phyloP scores from a whole-genome alignment of 2,888 invertebrate species.

The Epicampocera succincta region DNA sequence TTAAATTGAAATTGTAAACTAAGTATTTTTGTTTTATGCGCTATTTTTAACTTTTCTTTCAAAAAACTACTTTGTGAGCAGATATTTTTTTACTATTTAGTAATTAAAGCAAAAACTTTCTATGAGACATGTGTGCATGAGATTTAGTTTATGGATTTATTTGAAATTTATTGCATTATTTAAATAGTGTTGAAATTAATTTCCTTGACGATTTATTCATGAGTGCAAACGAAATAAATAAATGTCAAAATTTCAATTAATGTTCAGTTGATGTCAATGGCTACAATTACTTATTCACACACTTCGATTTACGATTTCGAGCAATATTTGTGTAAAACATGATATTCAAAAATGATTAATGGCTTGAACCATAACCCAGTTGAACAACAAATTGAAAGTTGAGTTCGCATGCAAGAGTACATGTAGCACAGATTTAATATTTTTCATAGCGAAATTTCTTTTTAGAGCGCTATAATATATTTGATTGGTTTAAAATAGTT shows the following conservation, averaged over 20 bases:
- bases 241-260: conserved; percentile 64
- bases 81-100: too few relatives aligned
- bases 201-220: conserved; percentile 44
- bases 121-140: conserved; percentile 14
- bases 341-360: conserved; percentile 40
- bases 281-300: conserved; percentile 37
- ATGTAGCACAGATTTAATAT: too few relatives aligned
- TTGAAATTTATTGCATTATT: conserved; percentile 63
- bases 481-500: too few relatives aligned
- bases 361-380: not conserved
- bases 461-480: too few relatives aligned
- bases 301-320: conserved; percentile 11
- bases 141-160: conserved; percentile 54
- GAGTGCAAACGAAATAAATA: conserved; percentile 43
- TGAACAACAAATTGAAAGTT: not conserved
- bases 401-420: not conserved
- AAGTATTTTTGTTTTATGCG: conserved; percentile 25
- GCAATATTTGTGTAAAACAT: not conserved
- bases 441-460: too few relatives aligned
- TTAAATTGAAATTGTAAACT: conserved; percentile 35
- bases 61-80: conserved; percentile 4
- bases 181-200: conserved; percentile 52
- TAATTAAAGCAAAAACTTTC: too few relatives aligned
- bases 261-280: conserved; percentile 45
- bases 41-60: conserved; percentile 26